Conservation (phyloP, 92 coral and sea anemone species). For the Phenganax stokvisi region DNA sequence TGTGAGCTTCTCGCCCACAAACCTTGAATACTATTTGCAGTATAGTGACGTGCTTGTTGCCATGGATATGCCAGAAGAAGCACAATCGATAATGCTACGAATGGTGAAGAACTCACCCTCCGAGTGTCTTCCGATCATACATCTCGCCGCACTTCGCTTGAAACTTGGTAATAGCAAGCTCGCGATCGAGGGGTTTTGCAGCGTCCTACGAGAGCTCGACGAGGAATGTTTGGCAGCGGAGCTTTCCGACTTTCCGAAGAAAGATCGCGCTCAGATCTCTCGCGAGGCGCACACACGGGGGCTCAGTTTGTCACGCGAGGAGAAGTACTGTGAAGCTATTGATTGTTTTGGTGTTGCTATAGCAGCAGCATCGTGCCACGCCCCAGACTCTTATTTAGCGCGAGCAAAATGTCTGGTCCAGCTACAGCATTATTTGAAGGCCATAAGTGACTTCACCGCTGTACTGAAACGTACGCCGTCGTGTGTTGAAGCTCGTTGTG, state of each 20-base stretch:
- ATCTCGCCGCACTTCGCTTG: slow-evolving; percentile 74
- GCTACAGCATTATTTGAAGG: slow-evolving; percentile 54
- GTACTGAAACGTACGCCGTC: slow-evolving; percentile 64
- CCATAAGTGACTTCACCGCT: slow-evolving; percentile 63
- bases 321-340: slow-evolving; percentile 64
- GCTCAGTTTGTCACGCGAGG: slow-evolving; percentile 39
- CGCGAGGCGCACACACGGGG: slow-evolving; percentile 62
- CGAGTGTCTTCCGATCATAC: slow-evolving; percentile 57
- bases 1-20: slow-evolving; percentile 60
- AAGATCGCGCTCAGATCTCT: slow-evolving; percentile 53
- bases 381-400: slow-evolving; percentile 46
- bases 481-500: slow-evolving; percentile 68
- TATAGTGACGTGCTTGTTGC: slow-evolving; percentile 65
- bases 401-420: slow-evolving; percentile 72
- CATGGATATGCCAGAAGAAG: slow-evolving; percentile 64
- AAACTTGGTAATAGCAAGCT: slow-evolving; percentile 57
- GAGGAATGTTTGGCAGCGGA: slow-evolving; percentile 59
- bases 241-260: slow-evolving; percentile 48
- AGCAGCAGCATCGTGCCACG: slow-evolving; percentile 29
- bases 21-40: slow-evolving; percentile 61
- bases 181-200: slow-evolving; percentile 64
- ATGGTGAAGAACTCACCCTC: slow-evolving; percentile 62
- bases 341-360: slow-evolving; percentile 42
- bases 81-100: slow-evolving; percentile 76
- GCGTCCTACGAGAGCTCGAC: slow-evolving; percentile 61